A percentile compares a stretch with the other conserved stretches of the same genome.
phyloP scores from a whole-genome alignment of 2,888 invertebrate species.

The Amphipyra berbera region DNA sequence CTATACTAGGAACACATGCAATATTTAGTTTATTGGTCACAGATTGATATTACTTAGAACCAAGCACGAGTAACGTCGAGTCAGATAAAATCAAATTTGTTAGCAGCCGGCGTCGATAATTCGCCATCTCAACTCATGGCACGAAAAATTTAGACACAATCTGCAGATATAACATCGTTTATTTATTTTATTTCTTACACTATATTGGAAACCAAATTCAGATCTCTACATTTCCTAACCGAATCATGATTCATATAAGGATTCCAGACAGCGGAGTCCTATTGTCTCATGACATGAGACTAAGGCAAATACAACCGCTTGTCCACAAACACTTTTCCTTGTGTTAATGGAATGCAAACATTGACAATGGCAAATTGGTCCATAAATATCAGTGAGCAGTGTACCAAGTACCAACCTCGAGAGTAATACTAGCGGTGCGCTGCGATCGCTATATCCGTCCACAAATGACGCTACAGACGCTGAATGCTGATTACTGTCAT shows the following conservation, averaged over 20 bases:
- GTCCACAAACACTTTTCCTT: slow-evolving; percentile 65
- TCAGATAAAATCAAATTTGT: slow-evolving; percentile 68
- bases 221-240: background rate
- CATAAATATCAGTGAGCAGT: slow-evolving; percentile 67
- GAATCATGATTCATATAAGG: background rate
- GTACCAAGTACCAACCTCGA: slow-evolving; percentile 51
- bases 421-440: slow-evolving; percentile 52
- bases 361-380: slow-evolving; percentile 68
- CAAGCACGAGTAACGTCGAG: slow-evolving; percentile 44
- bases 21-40: slow-evolving; percentile 34
- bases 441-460: slow-evolving; percentile 64
- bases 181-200: slow-evolving; percentile 46
- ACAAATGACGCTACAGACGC: slow-evolving; percentile 49
- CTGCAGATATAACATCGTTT: slow-evolving; percentile 43
- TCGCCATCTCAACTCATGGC: slow-evolving; percentile 52
- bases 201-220: background rate
- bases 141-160: slow-evolving; percentile 61
- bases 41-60: slow-evolving; percentile 33
- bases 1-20: slow-evolving; percentile 17
- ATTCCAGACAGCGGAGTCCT: slow-evolving; percentile 13
- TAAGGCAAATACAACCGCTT: slow-evolving; percentile 57
- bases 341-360: slow-evolving; percentile 72
- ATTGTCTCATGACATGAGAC: slow-evolving; percentile 31
- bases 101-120: slow-evolving; percentile 65
- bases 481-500: slow-evolving; percentile 77